A percentile compares a stretch with the other conserved stretches of the same genome.
phyloP scores from a whole-genome alignment of 2,888 invertebrate genomes.

The Rhorus exstirpatorius region DNA sequence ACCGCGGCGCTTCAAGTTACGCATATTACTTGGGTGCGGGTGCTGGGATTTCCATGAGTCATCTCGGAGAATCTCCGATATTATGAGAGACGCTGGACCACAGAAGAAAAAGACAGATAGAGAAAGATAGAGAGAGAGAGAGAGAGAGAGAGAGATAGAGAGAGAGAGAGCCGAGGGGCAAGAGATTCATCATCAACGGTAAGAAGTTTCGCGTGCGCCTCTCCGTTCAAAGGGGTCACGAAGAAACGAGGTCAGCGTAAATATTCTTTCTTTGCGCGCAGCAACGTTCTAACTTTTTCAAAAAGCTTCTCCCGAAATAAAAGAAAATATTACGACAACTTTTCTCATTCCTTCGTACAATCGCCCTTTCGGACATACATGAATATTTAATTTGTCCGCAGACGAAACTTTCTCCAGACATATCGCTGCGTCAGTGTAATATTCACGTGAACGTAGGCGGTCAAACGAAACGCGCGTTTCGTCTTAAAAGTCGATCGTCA shows the following conservation, averaged over 20 bases:
- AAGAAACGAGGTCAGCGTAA: slow-evolving; percentile 52
- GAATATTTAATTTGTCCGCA: slow-evolving; percentile 63
- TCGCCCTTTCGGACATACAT: slow-evolving; percentile 2
- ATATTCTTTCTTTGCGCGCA: neutral
- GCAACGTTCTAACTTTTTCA: slow-evolving; percentile 23
- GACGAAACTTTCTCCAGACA: slow-evolving; percentile 21
- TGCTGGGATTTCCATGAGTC: slow-evolving; percentile 65
- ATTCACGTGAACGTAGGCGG: slow-evolving; percentile 5
- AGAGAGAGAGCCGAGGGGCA: no score
- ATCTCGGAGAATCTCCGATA: slow-evolving; percentile 44
- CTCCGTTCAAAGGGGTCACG: neutral
- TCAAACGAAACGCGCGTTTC: neutral
- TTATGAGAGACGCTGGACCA: neutral
- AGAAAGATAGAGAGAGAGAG: no score
- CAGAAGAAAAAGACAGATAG: neutral
- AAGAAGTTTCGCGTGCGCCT: slow-evolving; percentile 25
- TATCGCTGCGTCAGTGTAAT: neutral
- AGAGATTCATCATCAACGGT: neutral
- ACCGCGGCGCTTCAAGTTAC: slow-evolving; percentile 28
- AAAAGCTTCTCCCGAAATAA: slow-evolving; percentile 30
- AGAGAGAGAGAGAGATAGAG: no score
- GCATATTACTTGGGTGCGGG: slow-evolving; percentile 20
- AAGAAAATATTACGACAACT: slow-evolving; percentile 31
- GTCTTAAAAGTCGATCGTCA: no score
- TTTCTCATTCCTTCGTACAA: slow-evolving; percentile 2